Conservation (phyloP, 2,888 invertebrate species). For the Drosophila mercatorum region DNA sequence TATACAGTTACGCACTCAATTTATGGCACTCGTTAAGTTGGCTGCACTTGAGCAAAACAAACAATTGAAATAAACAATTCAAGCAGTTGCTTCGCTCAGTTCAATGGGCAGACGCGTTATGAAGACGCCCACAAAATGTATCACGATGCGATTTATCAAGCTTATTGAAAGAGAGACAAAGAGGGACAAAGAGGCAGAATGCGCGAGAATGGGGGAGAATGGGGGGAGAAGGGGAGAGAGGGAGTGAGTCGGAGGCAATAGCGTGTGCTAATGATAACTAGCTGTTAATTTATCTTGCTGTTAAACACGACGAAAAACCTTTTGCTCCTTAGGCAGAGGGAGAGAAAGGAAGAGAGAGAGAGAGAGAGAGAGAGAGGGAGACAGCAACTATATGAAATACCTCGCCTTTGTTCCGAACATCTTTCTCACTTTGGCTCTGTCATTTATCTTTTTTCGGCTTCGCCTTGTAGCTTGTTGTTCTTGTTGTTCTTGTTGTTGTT, state of each 20-base stretch:
- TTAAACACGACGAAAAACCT: background rate
- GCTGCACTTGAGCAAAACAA: background rate
- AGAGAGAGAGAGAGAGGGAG: too few relatives aligned
- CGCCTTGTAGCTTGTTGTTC: slow-evolving; percentile 23
- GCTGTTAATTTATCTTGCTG: slow-evolving; percentile 31
- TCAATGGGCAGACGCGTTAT: background rate
- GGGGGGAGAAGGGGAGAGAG: too few relatives aligned
- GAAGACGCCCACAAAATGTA: background rate
- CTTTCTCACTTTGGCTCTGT: slow-evolving; percentile 29
- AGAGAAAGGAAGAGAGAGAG: too few relatives aligned
- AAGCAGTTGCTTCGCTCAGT: background rate
- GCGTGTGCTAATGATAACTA: slow-evolving; percentile 45
- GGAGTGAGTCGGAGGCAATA: background rate
- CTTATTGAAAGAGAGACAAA: background rate
- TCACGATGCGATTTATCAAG: slow-evolving; percentile 4
- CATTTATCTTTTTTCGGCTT: slow-evolving; percentile 35
- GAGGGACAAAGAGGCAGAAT: background rate
- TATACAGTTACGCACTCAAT: background rate
- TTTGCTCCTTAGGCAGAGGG: slow-evolving; percentile 11
- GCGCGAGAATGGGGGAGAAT: too few relatives aligned
- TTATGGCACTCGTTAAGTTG: slow-evolving; percentile 1
- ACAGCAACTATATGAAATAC: slow-evolving; percentile 8
- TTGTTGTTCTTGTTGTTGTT: slow-evolving; percentile 24
- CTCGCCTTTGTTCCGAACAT: slow-evolving; percentile 37
- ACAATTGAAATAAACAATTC: background rate